Conservation (phyloP, 2,888 invertebrate species). For the Lasius platythorax region DNA sequence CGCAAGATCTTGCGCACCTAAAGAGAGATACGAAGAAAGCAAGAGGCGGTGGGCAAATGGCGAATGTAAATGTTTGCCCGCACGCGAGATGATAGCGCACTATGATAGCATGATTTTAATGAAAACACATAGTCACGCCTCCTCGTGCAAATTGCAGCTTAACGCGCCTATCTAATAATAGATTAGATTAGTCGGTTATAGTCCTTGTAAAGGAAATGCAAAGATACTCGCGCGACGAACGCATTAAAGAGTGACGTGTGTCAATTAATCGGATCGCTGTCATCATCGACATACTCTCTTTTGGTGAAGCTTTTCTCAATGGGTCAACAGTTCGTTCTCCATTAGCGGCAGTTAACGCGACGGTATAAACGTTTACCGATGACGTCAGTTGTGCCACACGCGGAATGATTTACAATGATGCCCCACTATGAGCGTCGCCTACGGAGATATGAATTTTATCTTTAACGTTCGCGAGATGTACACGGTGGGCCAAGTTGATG, state of each 20-base stretch:
- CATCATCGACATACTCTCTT: constrained; percentile 59
- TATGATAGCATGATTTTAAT: constrained; percentile 37
- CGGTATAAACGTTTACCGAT: constrained; percentile 67
- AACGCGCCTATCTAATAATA: constrained; percentile 12
- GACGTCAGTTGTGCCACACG: constrained; percentile 66
- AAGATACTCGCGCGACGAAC: not conserved
- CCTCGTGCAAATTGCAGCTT: constrained; percentile 39
- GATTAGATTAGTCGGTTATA: constrained; percentile 26
- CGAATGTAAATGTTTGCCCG: constrained; percentile 69
- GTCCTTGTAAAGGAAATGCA: not conserved
- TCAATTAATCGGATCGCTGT: constrained; percentile 52
- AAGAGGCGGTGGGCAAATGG: constrained; percentile 33
- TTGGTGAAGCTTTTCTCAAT: constrained; percentile 54
- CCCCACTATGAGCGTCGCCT: constrained; percentile 37
- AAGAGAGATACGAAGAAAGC: constrained; percentile 1
- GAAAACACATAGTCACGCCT: constrained; percentile 30
- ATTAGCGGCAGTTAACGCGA: constrained; percentile 71
- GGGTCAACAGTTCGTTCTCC: constrained; percentile 72
- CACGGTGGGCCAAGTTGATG: not conserved
- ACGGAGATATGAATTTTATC: constrained; percentile 48
- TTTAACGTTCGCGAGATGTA: constrained; percentile 18
- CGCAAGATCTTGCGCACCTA: not conserved
- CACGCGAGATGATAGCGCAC: constrained; percentile 64
- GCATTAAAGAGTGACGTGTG: constrained; percentile 57
- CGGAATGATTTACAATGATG: constrained; percentile 59